These are phyloP conservation scores for Sialia sialis DNA, from an alignment of 2,113 vertebrate genomes.

Conservation along the genomic window DNA sequence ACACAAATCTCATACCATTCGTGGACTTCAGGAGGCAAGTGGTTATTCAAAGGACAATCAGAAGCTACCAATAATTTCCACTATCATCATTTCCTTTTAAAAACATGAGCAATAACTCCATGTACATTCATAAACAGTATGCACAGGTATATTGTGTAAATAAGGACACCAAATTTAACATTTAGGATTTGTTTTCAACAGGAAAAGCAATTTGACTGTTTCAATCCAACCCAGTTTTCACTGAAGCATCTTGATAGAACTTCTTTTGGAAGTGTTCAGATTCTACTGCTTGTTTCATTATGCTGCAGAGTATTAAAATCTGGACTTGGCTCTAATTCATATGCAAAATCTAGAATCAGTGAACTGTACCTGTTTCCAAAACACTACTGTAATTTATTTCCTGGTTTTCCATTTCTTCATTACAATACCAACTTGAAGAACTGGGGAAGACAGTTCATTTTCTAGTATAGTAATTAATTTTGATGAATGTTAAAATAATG, in stretches of 20 bases:
- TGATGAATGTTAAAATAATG: neutral
- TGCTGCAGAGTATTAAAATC: neutral
- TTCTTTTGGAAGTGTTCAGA: neutral
- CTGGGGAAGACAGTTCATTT: neutral
- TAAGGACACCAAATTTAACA: neutral
- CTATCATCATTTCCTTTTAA: neutral
- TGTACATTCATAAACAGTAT: too few relatives aligned
- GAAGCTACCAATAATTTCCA: neutral
- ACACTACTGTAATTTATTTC: neutral
- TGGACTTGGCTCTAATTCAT: neutral
- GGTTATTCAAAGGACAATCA: neutral
- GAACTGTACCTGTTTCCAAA: neutral
- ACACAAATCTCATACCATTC: neutral
- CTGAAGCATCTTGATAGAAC: neutral
- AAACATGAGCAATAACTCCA: neutral
- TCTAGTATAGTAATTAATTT: neutral
- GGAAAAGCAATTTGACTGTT: neutral
- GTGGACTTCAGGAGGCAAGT: neutral
- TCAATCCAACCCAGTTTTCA: neutral
- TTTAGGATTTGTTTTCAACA: neutral
- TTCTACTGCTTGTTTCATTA: neutral
- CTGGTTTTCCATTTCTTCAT: neutral
- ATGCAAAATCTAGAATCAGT: neutral
- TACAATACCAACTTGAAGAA: neutral
- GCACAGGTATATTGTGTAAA: rapidly evolving